Evolutionary conservation across 2,888 invertebrate genomes (phyloP), one percentile per base, ranked within the genome.

Genomic region (Pseudolycoriella hygida): DNA sequence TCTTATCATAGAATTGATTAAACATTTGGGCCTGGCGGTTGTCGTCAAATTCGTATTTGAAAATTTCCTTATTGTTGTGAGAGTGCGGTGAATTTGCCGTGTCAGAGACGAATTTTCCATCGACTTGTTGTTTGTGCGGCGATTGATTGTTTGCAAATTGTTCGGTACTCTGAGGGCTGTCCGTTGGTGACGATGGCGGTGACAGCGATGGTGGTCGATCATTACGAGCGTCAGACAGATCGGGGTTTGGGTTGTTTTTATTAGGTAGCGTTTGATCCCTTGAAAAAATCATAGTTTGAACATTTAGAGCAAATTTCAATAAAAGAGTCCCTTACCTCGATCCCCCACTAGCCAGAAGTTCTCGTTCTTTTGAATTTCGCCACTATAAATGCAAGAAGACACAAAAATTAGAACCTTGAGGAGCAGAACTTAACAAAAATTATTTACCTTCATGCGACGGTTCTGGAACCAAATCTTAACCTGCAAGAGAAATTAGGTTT

Each of bases 361-460:
- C 94, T 30, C 94, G 73, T 63, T 96, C 96, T 67, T 96, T 96
- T 3, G 90, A 92, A 67, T 97, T 97, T 45, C 97, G 76, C 96
- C 96, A 96, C 66, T n/a, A n/a, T n/a, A n/a, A n/a, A n/a, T n/a
- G n/a, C n/a, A n/a, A 65, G 96, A 31, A 18, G n/a, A 14, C 10
- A 42, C 15, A 18, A 20, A 15, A 18, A 4, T 42, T n/a, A 20
- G 19, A 4, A 19, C 19, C 19, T 18, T 42, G 15, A 5, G 4
- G 10, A 19, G 6, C 14, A 18, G 43, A 39, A 92, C 8, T 11
- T 11, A 10, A 10, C 8, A 31, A 31, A 31, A 10, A 11, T 10
- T 10, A n/a, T n/a, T n/a, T n/a, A n/a, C n/a, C n/a, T 30, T 97
- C 96, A 97, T 97, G 46, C 96, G 80, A 0, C 96, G 80, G 62